These are phyloP conservation scores for Anabas testudineus DNA, from an alignment of 2,797 vertebrate species.

Conservation along the genomic window DNA sequence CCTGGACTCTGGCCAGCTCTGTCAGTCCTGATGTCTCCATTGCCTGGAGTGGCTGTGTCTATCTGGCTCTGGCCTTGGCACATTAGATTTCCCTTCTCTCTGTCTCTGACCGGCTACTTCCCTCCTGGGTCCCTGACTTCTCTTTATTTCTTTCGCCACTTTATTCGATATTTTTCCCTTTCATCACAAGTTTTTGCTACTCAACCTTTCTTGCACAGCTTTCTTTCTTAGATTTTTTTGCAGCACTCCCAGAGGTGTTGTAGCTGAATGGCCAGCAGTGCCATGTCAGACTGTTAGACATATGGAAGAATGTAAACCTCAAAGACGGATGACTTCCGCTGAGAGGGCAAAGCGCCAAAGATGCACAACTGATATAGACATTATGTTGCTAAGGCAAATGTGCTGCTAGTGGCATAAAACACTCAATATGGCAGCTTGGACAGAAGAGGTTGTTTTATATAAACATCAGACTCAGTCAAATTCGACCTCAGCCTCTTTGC, in stretches of 20 bases:
- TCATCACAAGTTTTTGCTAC: conserved; percentile 49
- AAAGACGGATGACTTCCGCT: conserved; percentile 35
- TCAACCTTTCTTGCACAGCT: conserved; percentile 31
- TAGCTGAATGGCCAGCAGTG: conserved; percentile 29
- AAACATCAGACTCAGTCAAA: conserved; percentile 45
- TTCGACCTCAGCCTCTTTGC: conserved; percentile 36
- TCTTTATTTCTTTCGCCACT: conserved; percentile 39
- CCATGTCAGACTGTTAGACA: conserved; percentile 45
- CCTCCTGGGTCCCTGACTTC: conserved; percentile 50
- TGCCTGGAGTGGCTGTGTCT: conserved; percentile 62
- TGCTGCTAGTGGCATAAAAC: conserved; percentile 33
- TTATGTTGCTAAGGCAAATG: conserved; percentile 36
- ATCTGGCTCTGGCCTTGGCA: conserved; percentile 46
- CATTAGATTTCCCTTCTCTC: conserved; percentile 46
- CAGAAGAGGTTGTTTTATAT: conserved; percentile 48
- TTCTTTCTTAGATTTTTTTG: conserved; percentile 50
- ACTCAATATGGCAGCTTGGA: conserved; percentile 27
- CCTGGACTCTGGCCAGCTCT: conserved; percentile 72
- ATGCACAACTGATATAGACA: conserved; percentile 55
- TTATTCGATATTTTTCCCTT: conserved; percentile 54
- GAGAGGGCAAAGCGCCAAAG: conserved; percentile 9
- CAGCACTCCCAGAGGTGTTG: conserved; percentile 52
- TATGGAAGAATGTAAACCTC: conserved; percentile 20
- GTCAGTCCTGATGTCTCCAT: conserved; percentile 78
- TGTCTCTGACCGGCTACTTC: conserved; percentile 30